These are phyloP conservation scores for Acanthacorydalis orientalis DNA, from an alignment of 2,888 invertebrate genomes.

Conservation along the genomic window DNA sequence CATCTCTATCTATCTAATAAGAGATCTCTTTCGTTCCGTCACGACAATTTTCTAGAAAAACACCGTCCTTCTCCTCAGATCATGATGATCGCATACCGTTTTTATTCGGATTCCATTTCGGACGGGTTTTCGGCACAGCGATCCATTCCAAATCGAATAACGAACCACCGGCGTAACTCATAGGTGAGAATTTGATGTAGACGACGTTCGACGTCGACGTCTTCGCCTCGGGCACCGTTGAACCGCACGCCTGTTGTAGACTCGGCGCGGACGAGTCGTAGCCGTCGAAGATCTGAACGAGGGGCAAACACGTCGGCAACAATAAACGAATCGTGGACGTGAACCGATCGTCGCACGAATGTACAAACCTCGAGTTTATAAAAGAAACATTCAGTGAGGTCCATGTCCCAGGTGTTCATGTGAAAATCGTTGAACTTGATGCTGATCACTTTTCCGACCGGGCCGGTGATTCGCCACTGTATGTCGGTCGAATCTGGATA, in stretches of 20 bases:
- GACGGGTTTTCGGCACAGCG: constrained; percentile 18
- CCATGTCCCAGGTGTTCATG: constrained; percentile 17
- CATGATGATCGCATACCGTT: no score
- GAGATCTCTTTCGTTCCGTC: no score
- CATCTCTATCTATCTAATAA: no score
- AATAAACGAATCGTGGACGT: no score
- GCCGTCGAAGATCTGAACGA: constrained; percentile 54
- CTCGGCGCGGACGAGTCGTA: constrained; percentile 42
- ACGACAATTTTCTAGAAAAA: no score
- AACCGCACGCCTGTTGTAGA: constrained; percentile 38
- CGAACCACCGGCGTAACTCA: constrained; percentile 28
- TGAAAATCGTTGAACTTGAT: constrained; percentile 34
- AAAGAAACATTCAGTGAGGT: constrained; percentile 10
- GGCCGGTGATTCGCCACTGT: constrained; percentile 56
- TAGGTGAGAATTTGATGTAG: constrained; percentile 35
- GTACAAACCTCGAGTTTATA: constrained; percentile 16
- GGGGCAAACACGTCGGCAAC: constrained; percentile 9
- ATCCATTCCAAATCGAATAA: constrained; percentile 33
- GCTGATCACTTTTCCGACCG: constrained; percentile 28
- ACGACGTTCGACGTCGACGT: constrained; percentile 46
- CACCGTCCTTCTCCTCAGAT: no score
- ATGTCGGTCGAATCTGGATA: constrained; percentile 26
- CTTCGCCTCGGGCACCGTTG: constrained; percentile 30
- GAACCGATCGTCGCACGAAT: no score
- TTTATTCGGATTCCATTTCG: constrained; percentile 2